Evolutionary conservation across 2,113 vertebrate genomes (phyloP).

Genomic region (Beaufortia kweichowensis): DNA sequence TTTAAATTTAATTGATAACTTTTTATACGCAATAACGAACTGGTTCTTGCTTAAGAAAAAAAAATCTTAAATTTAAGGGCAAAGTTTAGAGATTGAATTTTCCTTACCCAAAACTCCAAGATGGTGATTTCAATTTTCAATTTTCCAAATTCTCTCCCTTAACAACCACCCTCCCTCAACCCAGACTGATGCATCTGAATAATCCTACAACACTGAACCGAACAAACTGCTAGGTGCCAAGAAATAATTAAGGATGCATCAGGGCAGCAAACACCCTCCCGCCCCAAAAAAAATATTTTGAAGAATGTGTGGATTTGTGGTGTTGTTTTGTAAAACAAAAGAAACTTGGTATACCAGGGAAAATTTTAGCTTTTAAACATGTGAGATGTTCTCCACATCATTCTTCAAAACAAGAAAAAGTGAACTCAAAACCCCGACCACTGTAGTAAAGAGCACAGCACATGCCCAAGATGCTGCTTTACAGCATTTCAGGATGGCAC

Average conservation of each 20-base stretch:
- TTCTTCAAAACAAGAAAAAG: slow-evolving; percentile 58
- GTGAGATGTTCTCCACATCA: slow-evolving; percentile 73
- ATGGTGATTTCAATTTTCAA: slow-evolving; percentile 54
- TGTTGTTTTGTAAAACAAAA: background rate
- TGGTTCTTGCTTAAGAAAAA: background rate
- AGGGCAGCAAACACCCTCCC: slow-evolving; percentile 70
- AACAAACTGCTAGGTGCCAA: background rate
- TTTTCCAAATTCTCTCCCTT: slow-evolving; percentile 28
- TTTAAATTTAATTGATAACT: slow-evolving; percentile 18
- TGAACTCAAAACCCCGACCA: slow-evolving; percentile 24
- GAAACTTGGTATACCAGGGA: no score
- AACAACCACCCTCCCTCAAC: slow-evolving; percentile 46
- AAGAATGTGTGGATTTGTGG: slow-evolving; percentile 68
- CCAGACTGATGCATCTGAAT: slow-evolving; percentile 60
- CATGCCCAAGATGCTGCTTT: background rate
- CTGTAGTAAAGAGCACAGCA: slow-evolving; percentile 46
- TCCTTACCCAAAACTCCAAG: slow-evolving; percentile 54
- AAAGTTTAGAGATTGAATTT: slow-evolving; percentile 53
- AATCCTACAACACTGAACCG: background rate
- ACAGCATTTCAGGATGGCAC: slow-evolving; percentile 13
- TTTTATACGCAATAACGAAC: slow-evolving; percentile 10
- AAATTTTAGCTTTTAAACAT: slow-evolving; percentile 25
- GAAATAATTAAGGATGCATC: slow-evolving; percentile 59
- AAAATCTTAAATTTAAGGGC: slow-evolving; percentile 55
- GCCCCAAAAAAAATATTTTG: slow-evolving; percentile 57